Conservation (phyloP, 2,113 vertebrate genomes). For the Todiramphus saurophagus region DNA sequence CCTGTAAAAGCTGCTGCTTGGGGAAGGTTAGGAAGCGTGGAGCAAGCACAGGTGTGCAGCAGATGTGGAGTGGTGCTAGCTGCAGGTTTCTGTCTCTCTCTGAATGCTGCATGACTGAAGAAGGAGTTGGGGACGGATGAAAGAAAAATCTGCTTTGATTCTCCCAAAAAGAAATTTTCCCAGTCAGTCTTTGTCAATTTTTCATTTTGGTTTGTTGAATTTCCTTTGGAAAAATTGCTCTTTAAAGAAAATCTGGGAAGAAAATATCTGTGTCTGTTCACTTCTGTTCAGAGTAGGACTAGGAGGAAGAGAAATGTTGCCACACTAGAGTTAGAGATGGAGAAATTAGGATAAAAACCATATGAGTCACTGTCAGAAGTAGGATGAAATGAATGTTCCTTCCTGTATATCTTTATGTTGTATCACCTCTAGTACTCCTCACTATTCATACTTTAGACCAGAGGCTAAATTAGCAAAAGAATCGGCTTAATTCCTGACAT, state of each 20-base stretch:
- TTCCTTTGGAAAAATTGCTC: not conserved
- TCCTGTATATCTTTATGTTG: not conserved
- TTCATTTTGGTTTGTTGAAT: not conserved
- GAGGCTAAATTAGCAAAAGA: not conserved
- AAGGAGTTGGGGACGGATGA: not conserved
- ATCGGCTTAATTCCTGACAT: conserved; percentile 22
- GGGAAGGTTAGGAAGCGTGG: not conserved
- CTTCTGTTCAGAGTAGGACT: not conserved
- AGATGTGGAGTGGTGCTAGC: not conserved
- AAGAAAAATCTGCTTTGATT: not conserved
- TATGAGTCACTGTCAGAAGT: not conserved
- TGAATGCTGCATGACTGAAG: not conserved
- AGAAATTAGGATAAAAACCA: not conserved
- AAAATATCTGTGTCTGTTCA: not conserved
- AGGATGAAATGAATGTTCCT: not conserved
- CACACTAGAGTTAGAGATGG: not conserved
- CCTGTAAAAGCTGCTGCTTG: not conserved
- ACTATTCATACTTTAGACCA: not conserved
- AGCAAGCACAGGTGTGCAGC: not conserved
- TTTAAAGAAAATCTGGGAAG: not conserved
- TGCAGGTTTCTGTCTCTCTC: not conserved
- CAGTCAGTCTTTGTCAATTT: not conserved
- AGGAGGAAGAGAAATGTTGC: not conserved
- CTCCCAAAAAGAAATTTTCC: not conserved
- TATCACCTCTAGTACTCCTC: not conserved